Evolutionary conservation across 2,797 vertebrate species (phyloP), one percentile per base, ranked within the genome.

Genomic region (Phoxinus dragarum): DNA sequence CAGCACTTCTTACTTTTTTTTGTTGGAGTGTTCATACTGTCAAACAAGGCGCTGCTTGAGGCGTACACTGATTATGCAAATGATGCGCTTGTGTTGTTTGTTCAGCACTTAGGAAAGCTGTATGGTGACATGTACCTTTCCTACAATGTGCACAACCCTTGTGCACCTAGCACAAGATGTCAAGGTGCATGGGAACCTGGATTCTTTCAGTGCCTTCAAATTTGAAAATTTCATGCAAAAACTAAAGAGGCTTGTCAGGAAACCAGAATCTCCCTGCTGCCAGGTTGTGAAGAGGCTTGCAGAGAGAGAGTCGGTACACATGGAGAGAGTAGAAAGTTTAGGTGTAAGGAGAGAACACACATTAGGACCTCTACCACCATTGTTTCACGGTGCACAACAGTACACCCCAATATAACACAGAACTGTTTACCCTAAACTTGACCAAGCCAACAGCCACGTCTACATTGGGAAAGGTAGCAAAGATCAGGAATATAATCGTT

Each of bases 201-300:
- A 85, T 78, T 80, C 76, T 52, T 85, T 85, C 23, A 72, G 75
- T 75, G 82, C 82, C 44, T 68, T 84, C 74, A 73, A 73, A 73
- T 73, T 31, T 49, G 71, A 73, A 73, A 49, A 47, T 17, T 19
- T 73, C 14, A 73, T 49, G 44, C 71, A 74, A 74, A n/a, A 49
- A 74, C 71, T 49, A 4, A 74, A 74, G 42, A 74, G 17, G 73
- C 47, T 36, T 54, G 47, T 75, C 4, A 54, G 47, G 47, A 74
- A 75, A 75, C 47, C 73, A 75, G 17, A 75, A 52, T 75, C 47
- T 52, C 44, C 73, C 7, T 75, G 73, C 73, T 75, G 47, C 47
- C 44, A 75, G 47, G 47, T 54, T 52, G 27, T 75, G 6, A 74
- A 74, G 44, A 74, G 44, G 44, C 72, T 74, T 74, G 72, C n/a